These are phyloP conservation scores for Ia io DNA, from an alignment of 2,113 vertebrate genomes.

Conservation along the genomic window DNA sequence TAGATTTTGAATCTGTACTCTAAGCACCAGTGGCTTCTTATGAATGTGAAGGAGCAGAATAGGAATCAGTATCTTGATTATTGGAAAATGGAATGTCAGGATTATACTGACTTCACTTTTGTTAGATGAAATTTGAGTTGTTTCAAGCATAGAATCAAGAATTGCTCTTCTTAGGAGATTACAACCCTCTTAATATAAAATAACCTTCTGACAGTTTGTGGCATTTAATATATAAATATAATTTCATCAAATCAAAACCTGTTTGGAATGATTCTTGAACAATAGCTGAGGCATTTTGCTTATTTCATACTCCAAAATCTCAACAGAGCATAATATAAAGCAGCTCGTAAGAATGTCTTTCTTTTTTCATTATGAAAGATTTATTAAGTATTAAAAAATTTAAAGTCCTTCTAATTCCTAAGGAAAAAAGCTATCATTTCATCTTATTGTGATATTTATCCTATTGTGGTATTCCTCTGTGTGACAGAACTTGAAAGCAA, in stretches of 20 bases:
- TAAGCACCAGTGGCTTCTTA: not conserved
- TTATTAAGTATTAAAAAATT: not conserved
- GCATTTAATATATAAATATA: slow-evolving; percentile 21
- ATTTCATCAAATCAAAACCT: slow-evolving; percentile 42
- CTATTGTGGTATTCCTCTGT: not conserved
- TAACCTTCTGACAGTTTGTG: not conserved
- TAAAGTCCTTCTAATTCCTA: not conserved
- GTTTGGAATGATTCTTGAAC: slow-evolving; percentile 22
- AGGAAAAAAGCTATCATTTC: not conserved
- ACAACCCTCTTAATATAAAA: slow-evolving; percentile 34
- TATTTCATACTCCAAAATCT: slow-evolving; percentile 34
- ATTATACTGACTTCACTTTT: slow-evolving; percentile 17
- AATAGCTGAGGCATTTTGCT: slow-evolving; percentile 10
- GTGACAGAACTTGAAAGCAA: slow-evolving; percentile 23
- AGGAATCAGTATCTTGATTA: slow-evolving; percentile 20
- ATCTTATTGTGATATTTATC: not conserved
- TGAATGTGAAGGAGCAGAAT: not conserved
- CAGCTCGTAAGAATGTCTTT: not conserved
- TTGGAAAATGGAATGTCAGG: not conserved
- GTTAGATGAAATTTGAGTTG: slow-evolving; percentile 9
- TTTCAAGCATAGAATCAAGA: slow-evolving; percentile 36
- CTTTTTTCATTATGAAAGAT: slow-evolving; percentile 3
- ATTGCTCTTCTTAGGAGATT: not conserved
- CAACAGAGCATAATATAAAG: not conserved
- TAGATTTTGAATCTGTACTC: not conserved